Base-by-base conservation (phyloP, 2,888 invertebrate genomes). In the Caenorhabditis sulstoni region DNA sequence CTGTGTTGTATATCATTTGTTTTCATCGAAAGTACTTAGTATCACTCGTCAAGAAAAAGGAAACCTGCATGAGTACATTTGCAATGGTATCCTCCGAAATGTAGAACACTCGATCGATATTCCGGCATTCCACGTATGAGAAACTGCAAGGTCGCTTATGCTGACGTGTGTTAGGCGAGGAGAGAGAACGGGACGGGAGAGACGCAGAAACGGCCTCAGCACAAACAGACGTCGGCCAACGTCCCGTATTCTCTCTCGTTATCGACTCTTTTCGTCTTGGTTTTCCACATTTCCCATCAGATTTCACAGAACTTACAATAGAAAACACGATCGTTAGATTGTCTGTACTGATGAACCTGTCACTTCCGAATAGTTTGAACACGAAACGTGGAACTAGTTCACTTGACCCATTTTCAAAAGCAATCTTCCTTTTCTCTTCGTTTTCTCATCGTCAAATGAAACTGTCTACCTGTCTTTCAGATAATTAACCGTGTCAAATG, bases 131-230 rank as follows among this genome's bases (percentile, higher is more conserved):
- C 73, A 64, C 73, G 73, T 73, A n/a, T 18, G 41, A 37, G n/a
- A 70, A 73, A 73, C 73, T 73, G 64, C 64, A 73, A 73, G 29
- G 44, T 57, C 47, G 39, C 50, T 58, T 78, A 74, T 65, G 82
- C 80, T 82, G 82, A 82, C 82, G 82, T 82, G 73, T 77, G 64
- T 73, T 82, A 82, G 77, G 53, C 49, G 12, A 22, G 20, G 14
- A 39, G 49, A 62, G 62, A 53, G 22, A 29, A 1, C 20, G 41
- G 62, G 55, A 23, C 65, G 73, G 66, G 22, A 71, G 66, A 71
- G 65, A 71, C 75, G 74, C 75, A 76, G 80, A 66, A 45, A 39
- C 18, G 29, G 44, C 18, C 53, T 59, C 59, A 74, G 65, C 79
- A 74, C 70, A 74, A 74, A 65, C 71, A 55, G 59, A 61, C 73